These are phyloP conservation scores for Oceanites oceanicus DNA, from an alignment of 2,113 vertebrate species.

Conservation along the genomic window DNA sequence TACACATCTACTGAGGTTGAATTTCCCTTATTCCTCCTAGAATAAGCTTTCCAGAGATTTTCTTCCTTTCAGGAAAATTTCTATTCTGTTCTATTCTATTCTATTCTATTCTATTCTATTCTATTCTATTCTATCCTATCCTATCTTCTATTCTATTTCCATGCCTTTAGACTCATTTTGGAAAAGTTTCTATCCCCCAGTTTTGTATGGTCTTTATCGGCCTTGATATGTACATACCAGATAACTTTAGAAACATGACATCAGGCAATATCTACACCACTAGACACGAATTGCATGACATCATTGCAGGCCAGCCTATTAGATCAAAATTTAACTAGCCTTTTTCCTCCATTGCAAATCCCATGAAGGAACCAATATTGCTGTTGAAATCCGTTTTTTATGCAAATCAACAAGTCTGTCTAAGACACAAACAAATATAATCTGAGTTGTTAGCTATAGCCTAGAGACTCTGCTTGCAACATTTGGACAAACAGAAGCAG, in stretches of 20 bases:
- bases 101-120: neutral
- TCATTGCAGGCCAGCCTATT: neutral
- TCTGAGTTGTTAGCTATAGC: conserved; percentile 22
- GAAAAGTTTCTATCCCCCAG: neutral
- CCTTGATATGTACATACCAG: neutral
- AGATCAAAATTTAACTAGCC: neutral
- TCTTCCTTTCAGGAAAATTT: neutral
- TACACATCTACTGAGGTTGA: neutral
- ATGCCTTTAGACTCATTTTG: neutral
- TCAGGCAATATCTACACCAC: neutral
- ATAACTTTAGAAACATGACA: neutral
- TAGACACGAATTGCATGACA: neutral
- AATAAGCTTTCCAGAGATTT: neutral
- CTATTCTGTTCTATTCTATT: neutral
- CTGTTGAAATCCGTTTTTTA: conserved; percentile 25
- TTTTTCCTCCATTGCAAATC: neutral
- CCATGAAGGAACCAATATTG: neutral
- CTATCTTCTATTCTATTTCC: neutral
- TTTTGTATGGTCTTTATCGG: neutral
- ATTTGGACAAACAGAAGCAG: conserved; percentile 59
- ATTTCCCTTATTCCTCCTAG: neutral
- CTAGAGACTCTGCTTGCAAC: conserved; percentile 30
- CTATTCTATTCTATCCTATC: neutral
- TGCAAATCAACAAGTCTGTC: conserved; percentile 33
- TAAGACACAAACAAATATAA: conserved; percentile 42